Conservation (phyloP, 2,888 invertebrate species). For the Galerucella calmariensis region DNA sequence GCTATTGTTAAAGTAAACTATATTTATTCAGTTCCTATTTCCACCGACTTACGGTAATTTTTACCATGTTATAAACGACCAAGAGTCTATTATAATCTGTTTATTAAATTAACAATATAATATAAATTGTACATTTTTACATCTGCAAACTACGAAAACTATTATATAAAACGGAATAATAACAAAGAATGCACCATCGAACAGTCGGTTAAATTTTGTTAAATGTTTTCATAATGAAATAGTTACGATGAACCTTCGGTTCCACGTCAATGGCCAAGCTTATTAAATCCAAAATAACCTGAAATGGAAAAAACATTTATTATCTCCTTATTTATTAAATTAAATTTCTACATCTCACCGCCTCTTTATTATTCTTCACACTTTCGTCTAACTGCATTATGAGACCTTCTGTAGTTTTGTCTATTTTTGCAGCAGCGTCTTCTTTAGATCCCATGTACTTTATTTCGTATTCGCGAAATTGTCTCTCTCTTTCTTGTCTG, state of each 20-base stretch:
- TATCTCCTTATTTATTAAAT: too few relatives aligned
- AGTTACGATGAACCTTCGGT: conserved; percentile 60
- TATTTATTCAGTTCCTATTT: too few relatives aligned
- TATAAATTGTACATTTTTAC: background rate
- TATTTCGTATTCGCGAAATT: conserved; percentile 62
- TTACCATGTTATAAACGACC: too few relatives aligned
- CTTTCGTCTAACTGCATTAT: conserved; percentile 56
- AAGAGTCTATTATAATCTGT: too few relatives aligned
- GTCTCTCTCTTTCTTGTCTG: conserved; percentile 59
- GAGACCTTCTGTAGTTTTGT: conserved; percentile 59
- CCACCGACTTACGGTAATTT: too few relatives aligned
- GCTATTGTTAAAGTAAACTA: too few relatives aligned
- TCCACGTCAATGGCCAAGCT: conserved; percentile 51
- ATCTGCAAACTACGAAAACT: background rate
- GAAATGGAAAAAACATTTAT: background rate
- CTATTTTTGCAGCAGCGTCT: conserved; percentile 61
- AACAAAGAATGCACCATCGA: background rate
- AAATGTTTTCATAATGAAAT: conserved; percentile 49
- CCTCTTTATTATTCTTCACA: conserved; percentile 58
- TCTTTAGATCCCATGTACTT: conserved; percentile 62
- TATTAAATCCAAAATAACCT: conserved; percentile 26
- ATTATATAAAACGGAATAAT: background rate
- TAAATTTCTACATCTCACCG: conserved; percentile 48
- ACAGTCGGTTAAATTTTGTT: conserved; percentile 42
- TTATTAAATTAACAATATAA: background rate